These are phyloP conservation scores for Etheostoma cragini DNA, from an alignment of 2,113 vertebrate genomes.

Conservation along the genomic window DNA sequence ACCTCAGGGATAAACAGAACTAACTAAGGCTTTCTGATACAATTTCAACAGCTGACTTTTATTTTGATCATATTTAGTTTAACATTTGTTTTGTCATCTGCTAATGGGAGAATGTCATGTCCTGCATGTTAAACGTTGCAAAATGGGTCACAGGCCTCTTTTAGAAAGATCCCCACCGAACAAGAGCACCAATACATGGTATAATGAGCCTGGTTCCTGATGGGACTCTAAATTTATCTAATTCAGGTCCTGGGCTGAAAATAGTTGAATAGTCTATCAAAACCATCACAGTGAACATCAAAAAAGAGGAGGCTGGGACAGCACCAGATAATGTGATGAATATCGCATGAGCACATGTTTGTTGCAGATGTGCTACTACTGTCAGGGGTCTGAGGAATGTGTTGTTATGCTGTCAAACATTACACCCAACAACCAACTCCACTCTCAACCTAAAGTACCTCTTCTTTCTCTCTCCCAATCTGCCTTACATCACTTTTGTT, in stretches of 20 bases:
- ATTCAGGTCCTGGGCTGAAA: constrained; percentile 70
- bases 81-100: constrained; percentile 1
- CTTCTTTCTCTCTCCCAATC: constrained; percentile 1
- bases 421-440: constrained; percentile 66
- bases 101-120: constrained; percentile 7
- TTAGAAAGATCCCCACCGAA: constrained; percentile 56
- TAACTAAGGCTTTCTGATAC: constrained; percentile 1
- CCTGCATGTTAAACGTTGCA: constrained; percentile 21
- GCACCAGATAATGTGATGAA: constrained; percentile 17
- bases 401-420: constrained; percentile 74
- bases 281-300: constrained; percentile 30
- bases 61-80: neutral
- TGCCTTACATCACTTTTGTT: constrained; percentile 27
- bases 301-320: constrained; percentile 15
- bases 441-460: neutral
- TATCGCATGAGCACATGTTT: constrained; percentile 62
- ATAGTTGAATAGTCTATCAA: constrained; percentile 56
- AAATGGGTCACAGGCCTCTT: constrained; percentile 71
- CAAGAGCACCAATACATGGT: constrained; percentile 50
- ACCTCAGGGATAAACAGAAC: constrained; percentile 44
- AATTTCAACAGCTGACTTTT: neutral
- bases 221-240: constrained; percentile 62
- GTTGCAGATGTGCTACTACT: constrained; percentile 62
- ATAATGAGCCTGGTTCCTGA: constrained; percentile 68
- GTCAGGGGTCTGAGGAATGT: constrained; percentile 75